Percentiles rank a stretch among this genome's conserved stretches.
Conservation (phyloP, 35 echinoderm and acorn worm species). For the Strongylocentrotus purpuratus region DNA sequence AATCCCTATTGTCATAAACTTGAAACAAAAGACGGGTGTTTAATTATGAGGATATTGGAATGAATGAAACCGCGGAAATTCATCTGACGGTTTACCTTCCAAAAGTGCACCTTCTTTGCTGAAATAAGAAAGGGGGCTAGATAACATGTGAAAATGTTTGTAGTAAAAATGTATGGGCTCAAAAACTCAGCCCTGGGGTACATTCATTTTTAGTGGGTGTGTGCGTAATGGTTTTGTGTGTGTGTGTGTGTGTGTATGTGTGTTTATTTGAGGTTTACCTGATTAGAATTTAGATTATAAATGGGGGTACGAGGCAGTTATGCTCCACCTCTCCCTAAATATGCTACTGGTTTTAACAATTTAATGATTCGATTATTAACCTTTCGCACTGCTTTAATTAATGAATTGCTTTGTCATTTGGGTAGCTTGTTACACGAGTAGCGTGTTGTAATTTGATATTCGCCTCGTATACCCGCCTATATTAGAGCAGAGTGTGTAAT, state of each 20-base stretch:
- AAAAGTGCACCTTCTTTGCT: background rate
- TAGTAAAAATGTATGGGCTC: too few species aligned
- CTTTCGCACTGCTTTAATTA: background rate
- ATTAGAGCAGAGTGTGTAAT: background rate
- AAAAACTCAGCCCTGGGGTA: too few species aligned
- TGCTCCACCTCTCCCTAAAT: too few species aligned
- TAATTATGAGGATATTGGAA: background rate
- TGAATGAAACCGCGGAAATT: background rate
- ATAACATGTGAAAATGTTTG: too few species aligned
- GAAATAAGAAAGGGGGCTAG: background rate
- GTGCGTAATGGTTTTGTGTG: too few species aligned
- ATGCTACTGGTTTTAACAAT: background rate
- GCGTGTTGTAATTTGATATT: background rate
- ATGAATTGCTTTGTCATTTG: slow-evolving; percentile 11
- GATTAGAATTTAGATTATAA: too few species aligned
- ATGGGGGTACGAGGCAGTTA: too few species aligned
- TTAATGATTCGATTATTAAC: background rate
- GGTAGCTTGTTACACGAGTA: background rate
- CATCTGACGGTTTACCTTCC: background rate
- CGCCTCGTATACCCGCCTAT: background rate
- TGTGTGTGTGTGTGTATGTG: too few species aligned
- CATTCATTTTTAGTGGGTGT: too few species aligned
- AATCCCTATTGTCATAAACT: background rate
- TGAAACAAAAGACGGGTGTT: background rate
- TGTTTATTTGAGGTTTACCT: too few species aligned